Evolutionary conservation across 2,113 vertebrate genomes (phyloP), one percentile per base, ranked within the genome.

Genomic region (Saccopteryx leptura): DNA sequence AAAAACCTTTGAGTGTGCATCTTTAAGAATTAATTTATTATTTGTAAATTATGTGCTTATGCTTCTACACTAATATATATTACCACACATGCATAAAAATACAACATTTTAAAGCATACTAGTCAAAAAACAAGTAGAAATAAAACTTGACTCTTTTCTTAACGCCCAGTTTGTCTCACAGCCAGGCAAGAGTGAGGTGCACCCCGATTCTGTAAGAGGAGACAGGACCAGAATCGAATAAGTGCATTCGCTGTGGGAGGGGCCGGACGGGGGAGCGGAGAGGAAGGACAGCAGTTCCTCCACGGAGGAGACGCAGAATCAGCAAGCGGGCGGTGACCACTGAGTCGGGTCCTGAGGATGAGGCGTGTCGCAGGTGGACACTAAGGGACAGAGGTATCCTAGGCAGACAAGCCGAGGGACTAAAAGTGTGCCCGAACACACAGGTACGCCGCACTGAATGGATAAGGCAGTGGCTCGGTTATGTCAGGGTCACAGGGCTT

Each of bases 141-240:
- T 68, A 24, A 71, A 58, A 31, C 60, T 91, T 95, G 61, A 46
- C 54, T n/a, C 48, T 10, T 88, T 68, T 26, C 28, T 84, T 69
- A 71, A 31, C 3, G 48, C 2, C 24, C 15, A 11, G 19, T 60
- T 19, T 79, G 68, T 39, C 60, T 75, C 68, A 26, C 7, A 39
- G 24, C 28, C 23, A 68, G 46, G 33, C 15, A 68, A 54, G 46
- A 26, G 1, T 15, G 28, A 9, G 28, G 5, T 7, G 3, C 15
- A 4, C 17, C 21, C 69, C 48, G 76, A 10, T n/a, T 23, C 50
- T 50, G 17, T 60, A 54, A 93, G 33, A 89, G 61, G 83, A 71
- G 12, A 76, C 9, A 71, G 66, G 61, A 82, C 21, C 31, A 17
- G 52, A 80, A 63, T 23, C 28, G 39, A 50, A 52, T 63, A 31